Conservation (phyloP, 1,140 invertebrate genomes). For the Adoxophyes honmai region DNA sequence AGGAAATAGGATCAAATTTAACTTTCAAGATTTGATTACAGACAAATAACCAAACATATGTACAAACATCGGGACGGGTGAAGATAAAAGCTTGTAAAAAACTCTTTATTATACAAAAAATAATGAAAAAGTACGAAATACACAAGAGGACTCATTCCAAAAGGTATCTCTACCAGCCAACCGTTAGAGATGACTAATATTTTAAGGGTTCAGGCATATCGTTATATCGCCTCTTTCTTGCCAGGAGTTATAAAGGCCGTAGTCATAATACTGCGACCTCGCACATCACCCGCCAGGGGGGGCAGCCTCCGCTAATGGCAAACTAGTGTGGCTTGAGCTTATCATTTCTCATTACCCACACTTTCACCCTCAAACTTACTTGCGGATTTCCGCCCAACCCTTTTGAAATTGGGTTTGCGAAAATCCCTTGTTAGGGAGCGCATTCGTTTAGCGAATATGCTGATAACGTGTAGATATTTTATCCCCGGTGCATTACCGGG, state of each 20-base stretch:
- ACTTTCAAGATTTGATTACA: too few species aligned
- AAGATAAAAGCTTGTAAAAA: too few species aligned
- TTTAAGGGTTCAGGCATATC: constrained; percentile 22
- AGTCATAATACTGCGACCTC: too few species aligned
- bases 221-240: background rate
- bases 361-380: constrained; percentile 8
- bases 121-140: too few species aligned
- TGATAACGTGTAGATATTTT: background rate
- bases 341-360: constrained; percentile 29
- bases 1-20: too few species aligned
- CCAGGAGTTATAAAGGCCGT: background rate
- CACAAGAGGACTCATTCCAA: too few species aligned
- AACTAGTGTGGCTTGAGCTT: constrained; percentile 28
- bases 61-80: too few species aligned
- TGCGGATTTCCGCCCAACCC: constrained; percentile 1
- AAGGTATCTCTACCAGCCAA: too few species aligned
- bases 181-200: too few species aligned
- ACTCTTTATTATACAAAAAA: too few species aligned
- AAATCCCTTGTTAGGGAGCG: background rate
- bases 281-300: constrained; percentile 16
- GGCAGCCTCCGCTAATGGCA: constrained; percentile 25
- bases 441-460: constrained; percentile 1
- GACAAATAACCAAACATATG: too few species aligned
- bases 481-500: background rate
- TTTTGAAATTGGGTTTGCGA: constrained; percentile 7